Base-by-base conservation (phyloP, 2,888 invertebrate species). In the Unio delphinus region DNA sequence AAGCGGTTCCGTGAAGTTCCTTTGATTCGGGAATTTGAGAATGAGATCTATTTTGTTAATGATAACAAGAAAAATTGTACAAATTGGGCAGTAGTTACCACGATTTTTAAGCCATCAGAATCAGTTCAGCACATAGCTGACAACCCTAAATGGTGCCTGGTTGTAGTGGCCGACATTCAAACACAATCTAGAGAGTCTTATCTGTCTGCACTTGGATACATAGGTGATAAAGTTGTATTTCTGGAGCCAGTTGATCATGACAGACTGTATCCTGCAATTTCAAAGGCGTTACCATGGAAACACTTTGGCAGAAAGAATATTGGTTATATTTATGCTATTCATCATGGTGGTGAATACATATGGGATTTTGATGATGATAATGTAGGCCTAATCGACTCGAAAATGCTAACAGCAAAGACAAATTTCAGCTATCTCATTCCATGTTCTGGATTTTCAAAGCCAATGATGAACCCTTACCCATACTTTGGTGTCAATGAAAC, bases 361-460 rank as follows among this genome's bases (percentile, higher is more conserved):
- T 72, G 71, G 71, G 71, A 72, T 63, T 72, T 68, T 59, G 72
- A 68, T 66, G 72, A 72, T 55, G 68, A 68, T 30, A 72, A 72
- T 57, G n/a, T n/a, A 34, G 30, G 20, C 61, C 18, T 45, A 45
- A 45, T 45, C 45, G 45, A 45, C 15, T 57, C 55, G 11, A 20
- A 20, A 64, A 56, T 56, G 55, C n/a, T 64, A 15, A 11, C n/a
- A 2, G 18, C 28, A 17, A 64, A 28, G 26, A 18, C 30, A 20
- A 28, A 28, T 17, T 30, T 18, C 17, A 54, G 4, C 0, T 67
- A 67, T 23, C 34, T 54, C 55, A 61, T 61, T 20, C 28, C 34
- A n/a, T 67, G 67, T n/a, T n/a, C 26, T 18, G 34, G 26, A n/a
- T 34, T 45, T 30, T 30, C 55, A 56, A n/a, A 20, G 26, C 34